phyloP scores from a whole-genome alignment of 2,797 vertebrate genomes.

The Petrocephalus schoutedeni region DNA sequence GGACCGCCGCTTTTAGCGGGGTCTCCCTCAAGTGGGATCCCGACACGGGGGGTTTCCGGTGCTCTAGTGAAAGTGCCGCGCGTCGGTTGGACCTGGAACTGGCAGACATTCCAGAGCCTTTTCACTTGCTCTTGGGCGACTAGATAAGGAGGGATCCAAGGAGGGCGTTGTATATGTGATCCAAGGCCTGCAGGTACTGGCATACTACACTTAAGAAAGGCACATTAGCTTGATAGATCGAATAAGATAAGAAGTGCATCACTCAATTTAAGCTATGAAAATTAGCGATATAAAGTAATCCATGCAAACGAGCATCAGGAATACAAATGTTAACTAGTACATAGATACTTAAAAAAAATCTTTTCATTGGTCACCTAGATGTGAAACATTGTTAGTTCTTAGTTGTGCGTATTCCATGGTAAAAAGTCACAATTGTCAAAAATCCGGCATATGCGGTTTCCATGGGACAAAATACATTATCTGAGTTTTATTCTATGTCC shows the following conservation, averaged over 20 bases:
- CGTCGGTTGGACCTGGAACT: not conserved
- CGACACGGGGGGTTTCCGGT: not conserved
- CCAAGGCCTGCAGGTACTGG: not conserved
- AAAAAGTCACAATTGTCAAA: too few relatives aligned
- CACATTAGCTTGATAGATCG: not conserved
- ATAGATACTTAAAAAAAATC: too few relatives aligned
- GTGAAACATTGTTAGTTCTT: too few relatives aligned
- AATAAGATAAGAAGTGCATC: not conserved
- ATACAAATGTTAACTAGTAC: too few relatives aligned
- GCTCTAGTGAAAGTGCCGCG: not conserved
- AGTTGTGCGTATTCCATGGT: too few relatives aligned
- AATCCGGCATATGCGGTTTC: too few relatives aligned
- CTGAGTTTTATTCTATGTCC: too few relatives aligned
- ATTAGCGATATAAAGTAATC: too few relatives aligned
- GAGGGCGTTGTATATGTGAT: not conserved
- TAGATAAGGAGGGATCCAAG: not conserved
- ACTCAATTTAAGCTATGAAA: not conserved
- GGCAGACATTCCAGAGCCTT: not conserved
- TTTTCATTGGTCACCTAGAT: too few relatives aligned
- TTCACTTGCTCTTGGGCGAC: not conserved
- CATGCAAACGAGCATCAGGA: too few relatives aligned
- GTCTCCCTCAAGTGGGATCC: not conserved
- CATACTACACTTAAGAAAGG: not conserved
- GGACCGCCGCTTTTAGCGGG: not conserved
- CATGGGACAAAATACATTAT: too few relatives aligned